Evolutionary conservation across 2,888 invertebrate species (phyloP).

Genomic region (Criorhina ranunculi): DNA sequence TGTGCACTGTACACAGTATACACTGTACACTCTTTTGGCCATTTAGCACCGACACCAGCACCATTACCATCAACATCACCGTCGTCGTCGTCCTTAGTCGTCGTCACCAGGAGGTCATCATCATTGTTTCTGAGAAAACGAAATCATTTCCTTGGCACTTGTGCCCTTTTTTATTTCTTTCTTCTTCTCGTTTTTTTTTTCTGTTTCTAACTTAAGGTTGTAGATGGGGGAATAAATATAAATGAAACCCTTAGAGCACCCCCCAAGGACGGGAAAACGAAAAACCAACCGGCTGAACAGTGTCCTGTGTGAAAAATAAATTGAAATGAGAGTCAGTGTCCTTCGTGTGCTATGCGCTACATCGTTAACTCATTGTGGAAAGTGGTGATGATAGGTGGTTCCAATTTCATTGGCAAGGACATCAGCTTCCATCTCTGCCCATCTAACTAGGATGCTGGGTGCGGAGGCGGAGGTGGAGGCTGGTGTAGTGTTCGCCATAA

Average conservation of each 20-base stretch:
- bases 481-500: constrained; percentile 53
- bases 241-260: constrained; percentile 43
- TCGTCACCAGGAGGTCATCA: constrained; percentile 62
- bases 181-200: constrained; percentile 7
- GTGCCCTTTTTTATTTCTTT: constrained; percentile 51
- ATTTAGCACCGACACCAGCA: constrained; percentile 48
- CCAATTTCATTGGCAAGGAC: constrained; percentile 74
- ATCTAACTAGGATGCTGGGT: background rate
- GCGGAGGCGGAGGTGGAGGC: background rate
- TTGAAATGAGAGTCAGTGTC: constrained; percentile 71
- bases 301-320: constrained; percentile 51
- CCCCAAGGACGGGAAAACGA: constrained; percentile 27
- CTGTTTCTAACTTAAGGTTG: constrained; percentile 2
- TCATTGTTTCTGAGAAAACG: constrained; percentile 69
- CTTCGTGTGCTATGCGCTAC: constrained; percentile 46
- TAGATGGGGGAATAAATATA: constrained; percentile 51
- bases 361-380: constrained; percentile 74
- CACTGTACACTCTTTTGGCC: constrained; percentile 33
- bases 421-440: constrained; percentile 54
- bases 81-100: background rate
- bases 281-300: constrained; percentile 26
- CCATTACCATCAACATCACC: constrained; percentile 1
- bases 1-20: background rate
- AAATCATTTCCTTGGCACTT: constrained; percentile 71
- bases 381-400: constrained; percentile 74